These are phyloP conservation scores for Pseudomugil tenellus DNA, from an alignment of 2,797 vertebrate species.

Conservation along the genomic window DNA sequence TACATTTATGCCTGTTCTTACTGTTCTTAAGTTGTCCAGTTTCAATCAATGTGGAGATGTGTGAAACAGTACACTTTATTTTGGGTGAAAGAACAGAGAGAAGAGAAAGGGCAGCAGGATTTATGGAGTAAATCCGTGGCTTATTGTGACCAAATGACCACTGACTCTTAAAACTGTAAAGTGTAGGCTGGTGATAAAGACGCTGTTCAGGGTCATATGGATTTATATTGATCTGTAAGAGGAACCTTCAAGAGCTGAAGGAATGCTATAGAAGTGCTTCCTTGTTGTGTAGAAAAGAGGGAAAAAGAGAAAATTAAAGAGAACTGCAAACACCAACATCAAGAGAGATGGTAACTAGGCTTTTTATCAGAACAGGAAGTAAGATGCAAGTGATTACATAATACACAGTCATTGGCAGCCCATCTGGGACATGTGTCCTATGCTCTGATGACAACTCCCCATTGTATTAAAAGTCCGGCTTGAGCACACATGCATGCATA, in stretches of 20 bases:
- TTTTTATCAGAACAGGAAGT: slow-evolving; percentile 16
- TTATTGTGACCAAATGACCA: slow-evolving; percentile 18
- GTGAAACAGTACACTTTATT: neutral
- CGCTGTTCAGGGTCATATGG: neutral
- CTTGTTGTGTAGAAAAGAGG: no score
- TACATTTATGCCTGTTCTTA: neutral
- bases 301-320: no score
- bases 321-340: neutral
- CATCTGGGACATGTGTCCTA: slow-evolving; percentile 27
- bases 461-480: slow-evolving; percentile 1
- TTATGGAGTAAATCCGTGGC: slow-evolving; percentile 27
- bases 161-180: slow-evolving; percentile 30
- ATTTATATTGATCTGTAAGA: neutral
- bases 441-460: slow-evolving; percentile 11
- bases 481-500: slow-evolving; percentile 1
- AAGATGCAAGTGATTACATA: slow-evolving; percentile 5
- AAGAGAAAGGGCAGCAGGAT: slow-evolving; percentile 8
- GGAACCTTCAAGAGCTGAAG: neutral
- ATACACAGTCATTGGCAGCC: slow-evolving; percentile 23
- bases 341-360: neutral
- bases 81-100: neutral
- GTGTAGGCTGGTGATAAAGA: slow-evolving; percentile 9
- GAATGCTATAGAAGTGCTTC: neutral
- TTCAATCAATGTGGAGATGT: neutral
- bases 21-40: neutral